These are phyloP conservation scores for Ormia ochracea DNA, from an alignment of 2,888 invertebrate species.

Conservation along the genomic window DNA sequence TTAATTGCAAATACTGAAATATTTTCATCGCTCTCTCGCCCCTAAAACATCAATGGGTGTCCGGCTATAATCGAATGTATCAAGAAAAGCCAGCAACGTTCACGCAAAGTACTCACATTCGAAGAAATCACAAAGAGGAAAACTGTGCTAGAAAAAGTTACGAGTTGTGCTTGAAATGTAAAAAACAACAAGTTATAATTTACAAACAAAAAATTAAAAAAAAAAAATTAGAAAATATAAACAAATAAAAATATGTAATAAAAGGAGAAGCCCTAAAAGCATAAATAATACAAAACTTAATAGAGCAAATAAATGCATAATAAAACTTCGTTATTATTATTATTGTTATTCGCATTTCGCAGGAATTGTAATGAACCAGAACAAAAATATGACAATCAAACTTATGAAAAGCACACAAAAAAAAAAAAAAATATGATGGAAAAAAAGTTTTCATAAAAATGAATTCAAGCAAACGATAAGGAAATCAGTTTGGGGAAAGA, in stretches of 20 bases:
- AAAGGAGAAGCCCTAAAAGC: slow-evolving; percentile 21
- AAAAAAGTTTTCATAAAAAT: slow-evolving; percentile 40
- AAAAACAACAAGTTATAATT: too few species aligned
- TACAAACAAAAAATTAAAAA: too few species aligned
- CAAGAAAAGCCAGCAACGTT: too few species aligned
- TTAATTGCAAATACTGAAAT: too few species aligned
- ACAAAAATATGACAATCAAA: slow-evolving; percentile 12
- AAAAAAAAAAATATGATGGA: slow-evolving; percentile 13
- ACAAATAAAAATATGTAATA: not conserved
- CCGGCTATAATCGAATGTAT: too few species aligned
- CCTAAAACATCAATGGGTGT: too few species aligned
- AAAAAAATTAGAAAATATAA: not conserved
- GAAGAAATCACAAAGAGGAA: not conserved
- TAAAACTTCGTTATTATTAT: slow-evolving; percentile 34
- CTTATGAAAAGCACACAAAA: not conserved
- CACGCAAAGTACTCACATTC: slow-evolving; percentile 26
- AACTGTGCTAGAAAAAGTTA: not conserved
- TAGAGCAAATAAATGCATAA: slow-evolving; percentile 38
- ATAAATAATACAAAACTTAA: slow-evolving; percentile 20
- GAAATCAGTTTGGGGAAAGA: not conserved
- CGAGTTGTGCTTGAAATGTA: slow-evolving; percentile 32
- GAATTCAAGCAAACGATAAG: not conserved
- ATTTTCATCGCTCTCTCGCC: too few species aligned
- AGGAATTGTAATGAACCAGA: not conserved
- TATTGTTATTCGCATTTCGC: slow-evolving; percentile 1